Evolutionary conservation across 1,140 invertebrate genomes (phyloP).

Genomic region (Liolophura sinensis): DNA sequence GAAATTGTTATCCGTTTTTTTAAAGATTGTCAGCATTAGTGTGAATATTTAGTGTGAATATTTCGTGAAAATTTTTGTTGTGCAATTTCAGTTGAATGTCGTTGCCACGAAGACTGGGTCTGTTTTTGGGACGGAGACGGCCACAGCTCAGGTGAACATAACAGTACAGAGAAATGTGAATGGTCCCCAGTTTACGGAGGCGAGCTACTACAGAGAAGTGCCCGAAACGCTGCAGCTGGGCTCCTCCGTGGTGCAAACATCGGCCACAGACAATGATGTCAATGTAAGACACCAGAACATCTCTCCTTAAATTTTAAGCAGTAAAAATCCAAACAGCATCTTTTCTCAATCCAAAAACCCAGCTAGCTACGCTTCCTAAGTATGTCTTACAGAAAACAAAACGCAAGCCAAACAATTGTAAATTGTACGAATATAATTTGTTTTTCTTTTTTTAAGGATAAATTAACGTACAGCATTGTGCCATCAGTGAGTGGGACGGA

Average conservation of each 20-base stretch:
- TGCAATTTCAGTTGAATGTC: slow-evolving; percentile 29
- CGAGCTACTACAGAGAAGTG: slow-evolving; percentile 74
- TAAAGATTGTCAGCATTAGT: no score
- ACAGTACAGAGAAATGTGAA: slow-evolving; percentile 76
- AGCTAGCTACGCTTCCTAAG: no score
- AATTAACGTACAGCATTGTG: slow-evolving; percentile 24
- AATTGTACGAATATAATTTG: slow-evolving; percentile 5
- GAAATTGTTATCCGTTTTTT: no score
- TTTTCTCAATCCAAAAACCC: no score
- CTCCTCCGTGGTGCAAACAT: slow-evolving; percentile 76
- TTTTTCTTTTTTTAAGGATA: slow-evolving; percentile 31
- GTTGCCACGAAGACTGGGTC: slow-evolving; percentile 28
- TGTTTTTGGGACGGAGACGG: slow-evolving; percentile 52
- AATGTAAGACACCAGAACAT: slow-evolving; percentile 22
- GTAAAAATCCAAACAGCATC: no score
- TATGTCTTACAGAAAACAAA: no score
- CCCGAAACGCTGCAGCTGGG: slow-evolving; percentile 78
- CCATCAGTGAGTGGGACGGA: slow-evolving; percentile 21
- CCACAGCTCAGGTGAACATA: slow-evolving; percentile 76
- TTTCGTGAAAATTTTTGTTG: no score
- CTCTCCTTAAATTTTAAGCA: no score
- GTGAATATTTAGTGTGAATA: no score
- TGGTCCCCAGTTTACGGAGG: slow-evolving; percentile 75
- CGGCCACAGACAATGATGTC: slow-evolving; percentile 49
- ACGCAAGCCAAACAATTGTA: no score